Evolutionary conservation across 2,113 vertebrate genomes (phyloP).

Genomic region (Eidolon helvum): DNA sequence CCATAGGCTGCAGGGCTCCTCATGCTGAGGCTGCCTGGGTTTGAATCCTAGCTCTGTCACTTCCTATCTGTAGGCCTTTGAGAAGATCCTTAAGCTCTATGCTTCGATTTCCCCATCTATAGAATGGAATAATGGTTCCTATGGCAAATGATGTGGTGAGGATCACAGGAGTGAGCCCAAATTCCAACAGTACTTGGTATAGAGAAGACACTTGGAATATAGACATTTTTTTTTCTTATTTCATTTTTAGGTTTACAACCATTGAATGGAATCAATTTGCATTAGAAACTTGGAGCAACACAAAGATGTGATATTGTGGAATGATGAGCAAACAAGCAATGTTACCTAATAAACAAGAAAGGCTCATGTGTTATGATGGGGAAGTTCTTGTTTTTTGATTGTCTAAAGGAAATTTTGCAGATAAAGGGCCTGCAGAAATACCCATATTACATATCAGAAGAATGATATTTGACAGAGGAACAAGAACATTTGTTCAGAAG

Average conservation of each 20-base stretch:
- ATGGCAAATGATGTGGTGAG: too few species aligned
- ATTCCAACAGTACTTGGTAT: too few species aligned
- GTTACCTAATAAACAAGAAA: slow-evolving; percentile 69
- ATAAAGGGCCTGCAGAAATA: slow-evolving; percentile 48
- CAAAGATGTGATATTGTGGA: slow-evolving; percentile 10
- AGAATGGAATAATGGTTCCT: too few species aligned
- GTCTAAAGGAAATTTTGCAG: slow-evolving; percentile 55
- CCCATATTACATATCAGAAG: slow-evolving; percentile 80
- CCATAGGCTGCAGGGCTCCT: too few species aligned
- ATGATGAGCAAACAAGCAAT: slow-evolving; percentile 50
- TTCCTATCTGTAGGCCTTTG: too few species aligned
- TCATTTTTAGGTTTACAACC: slow-evolving; percentile 68
- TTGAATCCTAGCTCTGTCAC: too few species aligned
- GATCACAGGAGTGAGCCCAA: too few species aligned
- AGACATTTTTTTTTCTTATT: slow-evolving; percentile 21
- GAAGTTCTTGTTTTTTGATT: slow-evolving; percentile 87
- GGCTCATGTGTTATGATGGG: slow-evolving; percentile 84
- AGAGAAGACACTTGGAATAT: too few species aligned
- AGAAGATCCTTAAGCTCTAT: too few species aligned
- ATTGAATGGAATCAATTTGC: neutral
- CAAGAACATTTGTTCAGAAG: slow-evolving; percentile 82
- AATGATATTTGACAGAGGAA: slow-evolving; percentile 82
- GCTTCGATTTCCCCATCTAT: too few species aligned
- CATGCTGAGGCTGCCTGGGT: too few species aligned
- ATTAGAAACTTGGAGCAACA: neutral